Base-by-base conservation (phyloP, 1,140 invertebrate species). In the Leptonema lineaticorne region DNA sequence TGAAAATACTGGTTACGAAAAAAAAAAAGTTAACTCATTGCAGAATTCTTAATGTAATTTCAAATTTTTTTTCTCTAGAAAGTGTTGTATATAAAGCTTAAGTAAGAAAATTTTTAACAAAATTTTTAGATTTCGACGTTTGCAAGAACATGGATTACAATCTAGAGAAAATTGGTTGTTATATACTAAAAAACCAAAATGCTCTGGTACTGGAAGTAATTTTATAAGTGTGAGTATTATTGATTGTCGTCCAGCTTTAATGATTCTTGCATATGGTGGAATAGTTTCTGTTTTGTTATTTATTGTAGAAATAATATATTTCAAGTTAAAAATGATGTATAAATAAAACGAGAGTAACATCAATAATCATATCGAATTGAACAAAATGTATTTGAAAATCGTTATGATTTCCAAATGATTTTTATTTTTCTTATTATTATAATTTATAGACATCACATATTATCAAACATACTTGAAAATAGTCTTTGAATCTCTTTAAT, bases 101-200 rank as follows among this genome's bases (percentile, higher is more conserved):
- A n/a, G n/a, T n/a, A n/a, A n/a, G n/a, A n/a, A n/a, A n/a, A n/a
- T n/a, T n/a, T n/a, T n/a, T n/a, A n/a, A n/a, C n/a, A n/a, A n/a
- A 57, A n/a, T 16, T 46, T 64, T 18, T 75, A 88, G 86, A 28
- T 77, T 84, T 30, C 74, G 82, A 30, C 78, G 81, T 71, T 75
- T 87, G n/a, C 75, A 78, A 46, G 87, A 89, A 73, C 82, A 80
- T 18, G 87, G 87, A 8, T 70, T 89, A 1, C 82, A 84, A 67
- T 70, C 75, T 28, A 78, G 85, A 11, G 84, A 83, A 63, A 81
- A 84, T 28, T 75, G 74, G 24, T 71, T 81, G 37, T 75, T 86
- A 14, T 88, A 84, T 71, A 82, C 83, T 0, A 81, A 79, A 62
- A 87, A 85, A 74, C 87, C 88, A 1, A 46, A 73, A 2, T 89